A percentile compares a stretch with the other conserved stretches of the same genome.
Evolutionary conservation across 1,140 invertebrate species (phyloP).

Genomic region (Andrena cerasifolii): DNA sequence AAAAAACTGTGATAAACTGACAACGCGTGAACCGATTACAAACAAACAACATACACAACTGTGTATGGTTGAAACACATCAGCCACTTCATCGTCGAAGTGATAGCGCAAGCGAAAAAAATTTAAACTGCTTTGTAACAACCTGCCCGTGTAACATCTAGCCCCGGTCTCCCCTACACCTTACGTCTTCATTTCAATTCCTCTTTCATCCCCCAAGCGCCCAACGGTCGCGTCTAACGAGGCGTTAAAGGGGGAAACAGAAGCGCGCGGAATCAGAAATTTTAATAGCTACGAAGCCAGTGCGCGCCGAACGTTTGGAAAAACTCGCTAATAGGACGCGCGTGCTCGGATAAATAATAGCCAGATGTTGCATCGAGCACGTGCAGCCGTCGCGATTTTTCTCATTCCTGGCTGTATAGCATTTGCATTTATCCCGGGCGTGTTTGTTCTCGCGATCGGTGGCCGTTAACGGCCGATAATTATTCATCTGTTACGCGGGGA

Average conservation of each 20-base stretch:
- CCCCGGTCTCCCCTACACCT: too few species aligned
- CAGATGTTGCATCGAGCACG: conserved; percentile 27
- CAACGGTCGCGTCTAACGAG: too few species aligned
- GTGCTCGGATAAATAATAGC: conserved; percentile 19
- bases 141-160: too few species aligned
- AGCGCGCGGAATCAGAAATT: background rate
- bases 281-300: background rate
- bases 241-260: background rate
- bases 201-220: too few species aligned
- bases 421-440: conserved; percentile 12
- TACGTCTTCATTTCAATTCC: too few species aligned
- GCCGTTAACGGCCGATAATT: background rate
- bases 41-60: too few species aligned
- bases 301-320: conserved; percentile 5
- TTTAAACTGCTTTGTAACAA: too few species aligned
- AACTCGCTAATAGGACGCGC: conserved; percentile 11
- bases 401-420: background rate
- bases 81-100: too few species aligned
- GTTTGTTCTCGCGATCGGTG: conserved; percentile 18
- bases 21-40: too few species aligned
- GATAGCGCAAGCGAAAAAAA: too few species aligned
- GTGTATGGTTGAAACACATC: too few species aligned
- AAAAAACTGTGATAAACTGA: too few species aligned
- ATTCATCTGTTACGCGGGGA: conserved; percentile 5
- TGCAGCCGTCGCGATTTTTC: conserved; percentile 27